Evolutionary conservation across 2,797 vertebrate species (phyloP).

Genomic region (Danio jaintianensis): DNA sequence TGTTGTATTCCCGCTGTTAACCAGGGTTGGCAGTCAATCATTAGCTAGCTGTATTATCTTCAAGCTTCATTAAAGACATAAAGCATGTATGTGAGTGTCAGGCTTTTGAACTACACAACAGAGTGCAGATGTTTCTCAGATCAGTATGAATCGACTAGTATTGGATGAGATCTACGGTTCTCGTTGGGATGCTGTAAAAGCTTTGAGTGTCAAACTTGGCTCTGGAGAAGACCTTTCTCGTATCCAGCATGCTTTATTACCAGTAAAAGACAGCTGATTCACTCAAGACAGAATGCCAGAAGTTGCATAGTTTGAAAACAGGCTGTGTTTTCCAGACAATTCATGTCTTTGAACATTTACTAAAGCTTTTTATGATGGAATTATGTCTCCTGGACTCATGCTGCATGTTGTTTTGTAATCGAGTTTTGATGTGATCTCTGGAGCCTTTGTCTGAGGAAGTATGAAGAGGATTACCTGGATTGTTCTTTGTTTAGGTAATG

Average conservation of each 20-base stretch:
- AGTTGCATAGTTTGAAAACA: slow-evolving; percentile 50
- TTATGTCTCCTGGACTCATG: slow-evolving; percentile 27
- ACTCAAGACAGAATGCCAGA: slow-evolving; percentile 47
- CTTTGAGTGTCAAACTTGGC: slow-evolving; percentile 54
- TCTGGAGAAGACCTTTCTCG: slow-evolving; percentile 29
- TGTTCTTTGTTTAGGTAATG: slow-evolving; percentile 23
- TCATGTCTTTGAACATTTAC: slow-evolving; percentile 52
- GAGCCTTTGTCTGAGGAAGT: slow-evolving; percentile 12
- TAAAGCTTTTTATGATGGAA: slow-evolving; percentile 40
- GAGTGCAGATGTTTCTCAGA: slow-evolving; percentile 54
- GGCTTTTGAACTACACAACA: slow-evolving; percentile 57
- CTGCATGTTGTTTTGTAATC: slow-evolving; percentile 21
- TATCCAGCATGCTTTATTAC: slow-evolving; percentile 47
- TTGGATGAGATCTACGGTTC: slow-evolving; percentile 49
- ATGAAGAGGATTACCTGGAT: slow-evolving; percentile 13
- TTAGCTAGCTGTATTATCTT: slow-evolving; percentile 50
- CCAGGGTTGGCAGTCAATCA: slow-evolving; percentile 51
- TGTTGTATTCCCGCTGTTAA: slow-evolving; percentile 52
- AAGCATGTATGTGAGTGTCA: slow-evolving; percentile 48
- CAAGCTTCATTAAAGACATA: slow-evolving; percentile 56
- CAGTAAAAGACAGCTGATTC: slow-evolving; percentile 55
- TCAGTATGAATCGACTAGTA: slow-evolving; percentile 42
- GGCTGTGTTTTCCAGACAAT: slow-evolving; percentile 45
- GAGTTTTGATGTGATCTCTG: slow-evolving; percentile 1
- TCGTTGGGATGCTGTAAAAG: slow-evolving; percentile 46